phyloP scores from a whole-genome alignment of 2,113 vertebrate species.

The Reinhardtius hippoglossoides region DNA sequence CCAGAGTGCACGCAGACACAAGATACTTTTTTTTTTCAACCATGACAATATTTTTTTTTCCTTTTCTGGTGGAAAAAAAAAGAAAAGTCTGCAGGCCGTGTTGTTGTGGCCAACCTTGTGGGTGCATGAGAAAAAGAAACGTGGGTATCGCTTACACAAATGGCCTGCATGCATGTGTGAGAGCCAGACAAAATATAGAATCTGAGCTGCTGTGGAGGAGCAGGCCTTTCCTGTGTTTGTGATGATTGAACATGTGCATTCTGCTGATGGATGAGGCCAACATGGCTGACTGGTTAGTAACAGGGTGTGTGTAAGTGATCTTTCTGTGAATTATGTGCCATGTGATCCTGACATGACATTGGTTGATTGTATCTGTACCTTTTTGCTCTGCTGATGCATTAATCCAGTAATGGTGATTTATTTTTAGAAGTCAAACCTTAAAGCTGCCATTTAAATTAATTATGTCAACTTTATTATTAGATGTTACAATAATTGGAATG shows the following conservation, averaged over 20 bases:
- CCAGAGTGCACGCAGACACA: slow-evolving; percentile 81
- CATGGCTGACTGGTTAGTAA: slow-evolving; percentile 24
- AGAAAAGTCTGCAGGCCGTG: slow-evolving; percentile 79
- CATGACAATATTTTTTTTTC: slow-evolving; percentile 76
- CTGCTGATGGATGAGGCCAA: slow-evolving; percentile 39
- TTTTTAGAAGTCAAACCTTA: neutral
- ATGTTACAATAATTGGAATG: neutral
- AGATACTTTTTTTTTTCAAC: slow-evolving; percentile 72
- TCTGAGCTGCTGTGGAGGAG: slow-evolving; percentile 61
- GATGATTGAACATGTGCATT: slow-evolving; percentile 54
- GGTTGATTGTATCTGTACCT: neutral
- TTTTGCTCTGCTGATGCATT: neutral
- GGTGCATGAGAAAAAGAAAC: slow-evolving; percentile 84
- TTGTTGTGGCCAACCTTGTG: slow-evolving; percentile 84
- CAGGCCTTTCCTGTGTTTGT: slow-evolving; percentile 65
- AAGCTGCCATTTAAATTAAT: neutral
- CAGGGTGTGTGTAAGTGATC: neutral
- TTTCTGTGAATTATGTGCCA: neutral
- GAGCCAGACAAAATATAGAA: slow-evolving; percentile 75
- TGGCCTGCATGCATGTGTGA: slow-evolving; percentile 62
- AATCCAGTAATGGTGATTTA: neutral
- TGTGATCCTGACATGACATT: neutral
- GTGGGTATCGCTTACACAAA: slow-evolving; percentile 77
- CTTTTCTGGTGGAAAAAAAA: slow-evolving; percentile 50
- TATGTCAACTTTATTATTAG: neutral